Base-by-base conservation (phyloP, 2,888 invertebrate genomes). In the Ashinkailepas kermadecensis region DNA sequence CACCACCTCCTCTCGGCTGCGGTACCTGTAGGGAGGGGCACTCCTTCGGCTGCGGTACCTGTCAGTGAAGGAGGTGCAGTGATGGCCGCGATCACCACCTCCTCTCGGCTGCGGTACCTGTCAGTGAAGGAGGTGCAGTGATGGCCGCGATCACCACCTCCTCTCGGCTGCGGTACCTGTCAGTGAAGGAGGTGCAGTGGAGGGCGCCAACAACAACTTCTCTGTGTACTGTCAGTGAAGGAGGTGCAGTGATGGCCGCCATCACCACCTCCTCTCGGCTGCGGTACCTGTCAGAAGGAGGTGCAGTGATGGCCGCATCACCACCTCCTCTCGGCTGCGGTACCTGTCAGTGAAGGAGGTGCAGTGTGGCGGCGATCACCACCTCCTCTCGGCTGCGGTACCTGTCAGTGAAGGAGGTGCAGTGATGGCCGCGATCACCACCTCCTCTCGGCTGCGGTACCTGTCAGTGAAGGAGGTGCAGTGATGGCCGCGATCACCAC, bases 361-460 rank as follows among this genome's bases (percentile, higher is more conserved):
- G 12, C n/a, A 56, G 2, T 54, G 39, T 11, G n/a, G 6, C n/a
- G 39, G 56, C 57, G 21, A 8, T 23, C n/a, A 58, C 54, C 54
- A 25, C 23, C 25, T 70, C 70, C 70, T 70, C 70, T 7, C 70
- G 62, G 62, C 62, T 62, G 25, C 67, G 25, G 67, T 67, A 25
- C 67, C 67, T 67, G 67, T 39, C 39, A 39, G 39, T 3, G 39
- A 39, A 39, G 1, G 39, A 39, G 39, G 39, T 39, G 39, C 39
- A n/a, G n/a, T 79, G 62, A 81, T 39, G 2, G 54, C 56, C 54
- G 81, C 64, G 39, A 23, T 54, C 62, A 64, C 59, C 78, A 78
- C 78, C 57, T 78, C 78, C 78, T 78, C 78, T 4, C 78, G 74
- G 74, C 74, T 74, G 9, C 65, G 15, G 65, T 67, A 67, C 65